These are phyloP conservation scores for Adelphocoris suturalis DNA, from an alignment of 2,888 invertebrate genomes.

Conservation along the genomic window DNA sequence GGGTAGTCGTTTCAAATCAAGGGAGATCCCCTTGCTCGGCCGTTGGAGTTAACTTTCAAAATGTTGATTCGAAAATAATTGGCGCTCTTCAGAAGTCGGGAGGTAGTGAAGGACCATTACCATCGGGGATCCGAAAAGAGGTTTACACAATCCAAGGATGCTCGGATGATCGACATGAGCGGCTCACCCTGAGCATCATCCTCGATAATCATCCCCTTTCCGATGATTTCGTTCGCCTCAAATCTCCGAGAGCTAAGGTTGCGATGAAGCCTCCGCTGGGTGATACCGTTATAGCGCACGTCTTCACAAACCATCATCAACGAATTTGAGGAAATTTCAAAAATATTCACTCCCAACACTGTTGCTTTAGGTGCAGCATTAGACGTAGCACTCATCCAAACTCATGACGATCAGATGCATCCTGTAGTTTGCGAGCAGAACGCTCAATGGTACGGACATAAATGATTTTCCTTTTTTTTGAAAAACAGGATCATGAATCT, in stretches of 20 bases:
- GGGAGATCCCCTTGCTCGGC: slow-evolving; percentile 6
- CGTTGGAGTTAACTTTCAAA: slow-evolving; percentile 8
- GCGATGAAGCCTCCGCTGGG: not conserved
- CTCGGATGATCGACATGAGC: slow-evolving; percentile 24
- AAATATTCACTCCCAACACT: too few species aligned
- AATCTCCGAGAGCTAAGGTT: not conserved
- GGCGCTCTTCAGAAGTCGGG: slow-evolving; percentile 58
- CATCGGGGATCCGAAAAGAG: slow-evolving; percentile 54
- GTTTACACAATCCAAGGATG: slow-evolving; percentile 59
- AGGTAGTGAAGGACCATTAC: slow-evolving; percentile 47
- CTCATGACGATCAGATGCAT: too few species aligned
- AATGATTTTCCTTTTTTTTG: too few species aligned
- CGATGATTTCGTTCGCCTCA: not conserved
- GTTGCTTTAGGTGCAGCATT: too few species aligned
- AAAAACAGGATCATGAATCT: too few species aligned
- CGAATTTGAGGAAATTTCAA: too few species aligned
- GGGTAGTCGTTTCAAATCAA: slow-evolving; percentile 53
- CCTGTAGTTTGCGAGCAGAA: too few species aligned
- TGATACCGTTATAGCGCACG: not conserved
- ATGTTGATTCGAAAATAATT: slow-evolving; percentile 71
- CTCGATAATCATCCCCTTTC: slow-evolving; percentile 27
- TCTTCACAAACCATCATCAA: too few species aligned
- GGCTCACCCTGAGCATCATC: slow-evolving; percentile 3
- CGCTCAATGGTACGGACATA: too few species aligned
- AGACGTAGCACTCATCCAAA: too few species aligned